phyloP scores from a whole-genome alignment of 1,140 invertebrate species.

The Lepidurus arcticus region DNA sequence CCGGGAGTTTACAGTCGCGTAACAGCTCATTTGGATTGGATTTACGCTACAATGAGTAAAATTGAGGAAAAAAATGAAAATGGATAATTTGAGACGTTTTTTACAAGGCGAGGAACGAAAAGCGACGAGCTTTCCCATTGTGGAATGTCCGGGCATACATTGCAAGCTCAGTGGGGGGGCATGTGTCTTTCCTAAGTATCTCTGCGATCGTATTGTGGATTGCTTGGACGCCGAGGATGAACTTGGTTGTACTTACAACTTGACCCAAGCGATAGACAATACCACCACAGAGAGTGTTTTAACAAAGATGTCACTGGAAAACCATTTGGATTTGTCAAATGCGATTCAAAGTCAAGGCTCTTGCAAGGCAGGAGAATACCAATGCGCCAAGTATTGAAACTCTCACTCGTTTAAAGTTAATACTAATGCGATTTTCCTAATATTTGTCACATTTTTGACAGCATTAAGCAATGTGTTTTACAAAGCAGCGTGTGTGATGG shows the following conservation, averaged over 20 bases:
- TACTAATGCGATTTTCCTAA: not conserved
- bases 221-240: constrained; percentile 73
- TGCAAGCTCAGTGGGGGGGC: constrained; percentile 54
- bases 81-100: not conserved
- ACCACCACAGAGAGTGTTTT: not conserved
- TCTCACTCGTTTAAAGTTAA: no score
- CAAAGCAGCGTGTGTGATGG: constrained; percentile 54
- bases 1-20: constrained; percentile 78
- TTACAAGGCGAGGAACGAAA: constrained; percentile 38
- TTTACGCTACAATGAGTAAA: constrained; percentile 42
- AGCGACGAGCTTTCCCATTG: constrained; percentile 49
- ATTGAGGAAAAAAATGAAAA: not conserved
- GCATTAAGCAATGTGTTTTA: not conserved
- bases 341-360: not conserved
- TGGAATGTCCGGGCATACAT: constrained; percentile 61
- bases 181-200: constrained; percentile 58
- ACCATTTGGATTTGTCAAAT: not conserved
- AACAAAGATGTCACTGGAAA: not conserved
- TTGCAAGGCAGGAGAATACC: not conserved
- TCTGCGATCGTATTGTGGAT: constrained; percentile 64
- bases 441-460: not conserved
- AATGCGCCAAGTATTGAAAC: constrained; percentile 6
- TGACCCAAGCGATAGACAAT: not conserved
- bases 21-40: constrained; percentile 65
- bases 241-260: constrained; percentile 49